Percentiles rank a stretch among this genome's conserved stretches.
These are phyloP conservation scores for Bombus confusus DNA, from an alignment of 1,140 invertebrate species.

Conservation along the genomic window DNA sequence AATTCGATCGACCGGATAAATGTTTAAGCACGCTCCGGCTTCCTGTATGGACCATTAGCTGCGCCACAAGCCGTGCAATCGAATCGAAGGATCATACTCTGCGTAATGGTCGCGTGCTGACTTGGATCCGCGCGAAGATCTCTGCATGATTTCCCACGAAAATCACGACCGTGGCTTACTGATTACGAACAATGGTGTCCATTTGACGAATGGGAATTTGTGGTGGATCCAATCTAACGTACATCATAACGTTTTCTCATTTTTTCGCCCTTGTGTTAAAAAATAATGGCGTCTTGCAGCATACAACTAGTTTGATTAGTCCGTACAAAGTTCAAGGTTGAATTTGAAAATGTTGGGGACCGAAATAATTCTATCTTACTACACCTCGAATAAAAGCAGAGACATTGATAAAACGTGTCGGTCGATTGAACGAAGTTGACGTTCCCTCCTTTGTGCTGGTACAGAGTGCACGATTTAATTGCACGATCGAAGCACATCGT, in stretches of 20 bases:
- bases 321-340: not conserved
- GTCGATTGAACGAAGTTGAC: not conserved
- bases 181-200: slow-evolving; percentile 48
- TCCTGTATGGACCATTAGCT: slow-evolving; percentile 68
- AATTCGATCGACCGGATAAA: slow-evolving; percentile 64
- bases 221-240: slow-evolving; percentile 28
- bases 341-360: not conserved
- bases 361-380: not conserved
- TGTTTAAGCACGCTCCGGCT: slow-evolving; percentile 49
- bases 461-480: slow-evolving; percentile 10
- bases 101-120: slow-evolving; percentile 63
- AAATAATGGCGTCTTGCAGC: too few species aligned
- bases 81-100: slow-evolving; percentile 52
- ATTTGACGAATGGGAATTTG: slow-evolving; percentile 40
- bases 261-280: too few species aligned
- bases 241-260: too few species aligned
- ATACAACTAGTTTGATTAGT: not conserved
- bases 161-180: slow-evolving; percentile 25
- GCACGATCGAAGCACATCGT: not conserved
- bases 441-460: not conserved
- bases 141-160: slow-evolving; percentile 58
- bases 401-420: not conserved
- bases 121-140: slow-evolving; percentile 42
- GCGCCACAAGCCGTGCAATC: slow-evolving; percentile 58
- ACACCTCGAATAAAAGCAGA: not conserved